A percentile compares a stretch with the other conserved stretches of the same genome.
phyloP scores from a whole-genome alignment of 2,797 vertebrate genomes.

The Cuculus canorus region DNA sequence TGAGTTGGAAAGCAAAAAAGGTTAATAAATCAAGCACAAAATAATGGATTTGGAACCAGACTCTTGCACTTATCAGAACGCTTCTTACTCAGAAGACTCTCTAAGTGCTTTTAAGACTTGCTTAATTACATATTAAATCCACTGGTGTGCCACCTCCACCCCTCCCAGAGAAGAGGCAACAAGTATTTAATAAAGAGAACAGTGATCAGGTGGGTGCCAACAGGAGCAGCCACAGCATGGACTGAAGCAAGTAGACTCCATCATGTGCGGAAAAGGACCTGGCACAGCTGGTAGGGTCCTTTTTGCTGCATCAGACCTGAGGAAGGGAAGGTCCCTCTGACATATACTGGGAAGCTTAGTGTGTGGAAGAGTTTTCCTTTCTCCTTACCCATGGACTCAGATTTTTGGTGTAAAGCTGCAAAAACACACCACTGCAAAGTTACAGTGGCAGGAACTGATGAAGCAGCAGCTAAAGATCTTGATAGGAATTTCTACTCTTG shows the following conservation, averaged over 20 bases:
- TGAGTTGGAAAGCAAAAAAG: not conserved
- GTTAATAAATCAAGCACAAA: not conserved
- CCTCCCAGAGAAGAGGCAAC: not conserved
- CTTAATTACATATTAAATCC: slow-evolving; percentile 19
- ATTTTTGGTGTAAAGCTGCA: not conserved
- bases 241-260: not conserved
- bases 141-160: not conserved
- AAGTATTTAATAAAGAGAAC: not conserved
- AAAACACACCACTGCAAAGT: not conserved
- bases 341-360: not conserved
- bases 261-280: not conserved
- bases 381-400: not conserved
- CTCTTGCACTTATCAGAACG: not conserved
- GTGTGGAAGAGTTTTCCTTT: not conserved
- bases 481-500: not conserved
- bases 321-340: not conserved
- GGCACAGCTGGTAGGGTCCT: not conserved
- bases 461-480: not conserved
- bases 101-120: not conserved
- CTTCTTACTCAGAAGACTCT: not conserved
- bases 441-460: not conserved
- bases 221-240: not conserved
- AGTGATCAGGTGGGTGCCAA: not conserved
- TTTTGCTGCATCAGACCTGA: not conserved
- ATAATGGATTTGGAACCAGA: slow-evolving; percentile 1